Evolutionary conservation across 2,113 vertebrate species (phyloP), one percentile per base, ranked within the genome.

Genomic region (Corythornis cristatus): DNA sequence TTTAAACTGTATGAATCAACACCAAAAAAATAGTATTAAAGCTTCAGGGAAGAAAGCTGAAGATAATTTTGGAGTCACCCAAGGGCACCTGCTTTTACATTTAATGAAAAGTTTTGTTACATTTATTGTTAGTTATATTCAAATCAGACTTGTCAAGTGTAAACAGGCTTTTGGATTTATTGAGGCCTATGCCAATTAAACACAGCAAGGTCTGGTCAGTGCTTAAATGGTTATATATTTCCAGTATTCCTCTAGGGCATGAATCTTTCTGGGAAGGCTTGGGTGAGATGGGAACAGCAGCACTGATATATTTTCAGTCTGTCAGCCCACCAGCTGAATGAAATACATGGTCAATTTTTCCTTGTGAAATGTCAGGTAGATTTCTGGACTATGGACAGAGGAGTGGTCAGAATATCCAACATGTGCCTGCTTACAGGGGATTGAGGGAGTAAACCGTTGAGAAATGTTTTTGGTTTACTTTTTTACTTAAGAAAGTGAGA

Each of bases 311-410:
- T 57, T 76, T 80, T 45, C 28, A 53, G 8, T 43, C 12, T 57
- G n/a, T 8, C 21, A 35, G 12, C 8, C 7, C 3, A 61, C 3
- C 2, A 5, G 4, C 2, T 12, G 46, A 4, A 42, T 62, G 31
- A 83, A 88, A 80, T 5, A 12, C 8, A 3, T 29, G 18, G 28
- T 57, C 48, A 65, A 0, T 78, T 71, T 22, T 71, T n/a, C 22
- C 10, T 46, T 60, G 2, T 40, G 3, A 35, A 54, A 87, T 16
- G 17, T 61, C n/a, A 43, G 11, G 6, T 14, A 25, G 12, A 35
- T 9, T 21, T 6, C 15, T n/a, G 18, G 4, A 6, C 13, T 65
- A 19, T 22, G 6, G 25, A 57, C 15, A 72, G 26, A 61, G 2
- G 8, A 45, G 4, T 19, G 9, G 9, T 45, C 26, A 85, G 25